These are phyloP conservation scores for Tursiops truncatus DNA, from an alignment of 2,113 vertebrate genomes.

Conservation along the genomic window DNA sequence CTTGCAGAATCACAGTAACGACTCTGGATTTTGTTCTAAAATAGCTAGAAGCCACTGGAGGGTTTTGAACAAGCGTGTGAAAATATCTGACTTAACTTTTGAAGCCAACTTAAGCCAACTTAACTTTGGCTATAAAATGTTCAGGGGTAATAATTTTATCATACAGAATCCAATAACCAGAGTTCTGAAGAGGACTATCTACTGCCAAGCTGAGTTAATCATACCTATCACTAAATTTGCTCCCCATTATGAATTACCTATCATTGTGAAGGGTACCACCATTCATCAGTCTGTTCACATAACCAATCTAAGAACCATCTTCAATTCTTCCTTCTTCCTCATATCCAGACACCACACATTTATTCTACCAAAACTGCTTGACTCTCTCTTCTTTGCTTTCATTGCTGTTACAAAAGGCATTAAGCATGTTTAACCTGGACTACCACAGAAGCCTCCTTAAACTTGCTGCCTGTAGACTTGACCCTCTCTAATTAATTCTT, in stretches of 20 bases:
- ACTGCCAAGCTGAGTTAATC: not conserved
- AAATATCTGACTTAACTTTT: not conserved
- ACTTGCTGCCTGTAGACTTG: not conserved
- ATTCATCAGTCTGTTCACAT: not conserved
- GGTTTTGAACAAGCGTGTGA: constrained; percentile 1
- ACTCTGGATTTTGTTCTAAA: not conserved
- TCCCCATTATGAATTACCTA: not conserved
- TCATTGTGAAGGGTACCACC: not conserved
- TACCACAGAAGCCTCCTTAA: constrained; percentile 26
- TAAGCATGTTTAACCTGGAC: not conserved
- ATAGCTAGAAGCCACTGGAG: not conserved
- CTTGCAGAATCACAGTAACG: not conserved
- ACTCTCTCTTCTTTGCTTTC: not conserved
- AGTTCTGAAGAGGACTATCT: not conserved
- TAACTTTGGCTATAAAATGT: not conserved
- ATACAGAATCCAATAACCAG: not conserved
- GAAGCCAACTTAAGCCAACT: not conserved
- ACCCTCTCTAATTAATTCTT: not conserved
- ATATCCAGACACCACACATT: not conserved
- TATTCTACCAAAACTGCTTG: not conserved
- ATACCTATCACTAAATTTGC: not conserved
- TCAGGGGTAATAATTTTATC: not conserved
- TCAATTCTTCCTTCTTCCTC: not conserved
- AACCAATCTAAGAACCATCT: constrained; percentile 2
- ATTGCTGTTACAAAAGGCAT: not conserved